Conservation (phyloP, 2,797 vertebrate species). For the Lacerta viridis region DNA sequence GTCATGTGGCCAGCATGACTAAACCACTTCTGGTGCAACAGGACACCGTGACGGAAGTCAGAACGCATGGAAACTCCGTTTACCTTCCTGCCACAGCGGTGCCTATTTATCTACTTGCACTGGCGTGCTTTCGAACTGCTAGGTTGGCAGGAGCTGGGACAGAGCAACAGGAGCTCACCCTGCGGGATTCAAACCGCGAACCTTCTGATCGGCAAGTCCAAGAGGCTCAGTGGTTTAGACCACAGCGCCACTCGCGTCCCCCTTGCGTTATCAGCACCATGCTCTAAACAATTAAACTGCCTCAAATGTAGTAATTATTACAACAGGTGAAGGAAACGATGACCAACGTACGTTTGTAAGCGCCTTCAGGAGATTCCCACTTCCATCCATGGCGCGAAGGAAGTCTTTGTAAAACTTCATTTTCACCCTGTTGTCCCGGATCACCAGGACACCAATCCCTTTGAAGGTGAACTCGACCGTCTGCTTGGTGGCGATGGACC, state of each 20-base stretch:
- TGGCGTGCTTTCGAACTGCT: too few species aligned
- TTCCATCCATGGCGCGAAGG: conserved; percentile 81
- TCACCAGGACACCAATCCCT: conserved; percentile 83
- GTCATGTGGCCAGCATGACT: too few species aligned
- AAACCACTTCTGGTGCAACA: too few species aligned
- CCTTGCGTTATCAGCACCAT: too few species aligned
- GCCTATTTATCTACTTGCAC: too few species aligned
- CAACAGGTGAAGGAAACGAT: conserved; percentile 12
- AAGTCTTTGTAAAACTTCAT: conserved; percentile 89
- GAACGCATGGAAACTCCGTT: rapidly evolving
- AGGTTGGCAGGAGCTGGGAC: too few species aligned
- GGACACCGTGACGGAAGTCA: too few species aligned
- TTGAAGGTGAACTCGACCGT: conserved; percentile 80
- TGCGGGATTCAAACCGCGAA: rapidly evolving
- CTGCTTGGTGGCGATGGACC: conserved; percentile 76
- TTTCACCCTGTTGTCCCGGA: conserved; percentile 83
- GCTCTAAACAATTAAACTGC: neutral
- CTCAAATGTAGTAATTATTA: neutral
- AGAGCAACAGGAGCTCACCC: too few species aligned
- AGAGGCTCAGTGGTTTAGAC: too few species aligned
- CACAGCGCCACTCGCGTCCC: rapidly evolving
- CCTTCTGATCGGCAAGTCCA: too few species aligned
- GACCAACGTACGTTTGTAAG: conserved; percentile 80
- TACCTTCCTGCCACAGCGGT: rapidly evolving
- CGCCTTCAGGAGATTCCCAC: conserved; percentile 75